Conservation (phyloP, 2,888 invertebrate genomes). For the Rhagonycha lutea region DNA sequence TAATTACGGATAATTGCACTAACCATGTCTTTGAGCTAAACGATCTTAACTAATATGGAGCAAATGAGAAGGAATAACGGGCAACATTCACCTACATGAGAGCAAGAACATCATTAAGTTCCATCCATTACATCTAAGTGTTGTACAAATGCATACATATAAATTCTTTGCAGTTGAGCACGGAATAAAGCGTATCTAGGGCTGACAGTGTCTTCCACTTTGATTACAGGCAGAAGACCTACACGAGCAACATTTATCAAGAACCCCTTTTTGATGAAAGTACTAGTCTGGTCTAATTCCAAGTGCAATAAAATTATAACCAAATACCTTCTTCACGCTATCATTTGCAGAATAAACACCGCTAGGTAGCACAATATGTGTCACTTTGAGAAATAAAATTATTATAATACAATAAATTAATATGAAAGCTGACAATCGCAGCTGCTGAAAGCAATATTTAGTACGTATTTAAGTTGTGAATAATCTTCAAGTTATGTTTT, state of each 20-base stretch:
- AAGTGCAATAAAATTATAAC: conserved; percentile 7
- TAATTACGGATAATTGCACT: not conserved
- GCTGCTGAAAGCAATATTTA: not conserved
- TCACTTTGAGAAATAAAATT: not conserved
- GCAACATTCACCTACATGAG: conserved; percentile 8
- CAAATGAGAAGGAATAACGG: not conserved
- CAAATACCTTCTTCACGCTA: not conserved
- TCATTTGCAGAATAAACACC: not conserved
- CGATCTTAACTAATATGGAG: not conserved
- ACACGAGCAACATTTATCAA: conserved; percentile 43
- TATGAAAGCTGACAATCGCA: not conserved
- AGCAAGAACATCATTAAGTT: conserved; percentile 39
- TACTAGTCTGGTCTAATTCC: conserved; percentile 12
- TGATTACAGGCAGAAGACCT: conserved; percentile 40
- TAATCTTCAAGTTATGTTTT: not conserved
- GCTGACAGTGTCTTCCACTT: conserved; percentile 40
- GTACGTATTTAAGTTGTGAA: not conserved
- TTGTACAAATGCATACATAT: conserved; percentile 46
- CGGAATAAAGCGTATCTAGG: conserved; percentile 43
- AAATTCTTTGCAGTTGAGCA: conserved; percentile 45
- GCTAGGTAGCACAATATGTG: not conserved
- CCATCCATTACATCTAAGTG: conserved; percentile 42
- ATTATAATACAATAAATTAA: not conserved
- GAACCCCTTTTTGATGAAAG: conserved; percentile 38
- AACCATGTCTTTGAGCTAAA: not conserved